These are phyloP conservation scores for Macrostomum lignano DNA, from an alignment of 1,140 invertebrate species.

Conservation along the genomic window DNA sequence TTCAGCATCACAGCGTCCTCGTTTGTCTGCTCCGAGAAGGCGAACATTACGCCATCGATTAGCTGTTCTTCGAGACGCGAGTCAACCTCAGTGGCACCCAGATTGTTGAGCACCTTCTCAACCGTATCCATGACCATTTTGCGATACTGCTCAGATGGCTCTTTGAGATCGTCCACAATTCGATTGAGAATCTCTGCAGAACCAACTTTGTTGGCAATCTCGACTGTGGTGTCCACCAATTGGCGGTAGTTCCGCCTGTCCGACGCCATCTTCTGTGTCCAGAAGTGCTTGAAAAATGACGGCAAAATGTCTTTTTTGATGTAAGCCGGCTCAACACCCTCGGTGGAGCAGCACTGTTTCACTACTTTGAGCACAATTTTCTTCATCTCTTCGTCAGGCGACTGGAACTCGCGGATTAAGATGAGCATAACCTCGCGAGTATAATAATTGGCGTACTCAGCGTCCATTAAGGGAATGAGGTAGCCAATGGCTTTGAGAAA, in stretches of 20 bases:
- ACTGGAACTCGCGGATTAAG: conserved; percentile 91
- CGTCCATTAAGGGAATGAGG: conserved; percentile 94
- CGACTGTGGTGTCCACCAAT: conserved; percentile 91
- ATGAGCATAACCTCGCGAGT: conserved; percentile 98
- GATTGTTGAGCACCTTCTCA: conserved; percentile 82
- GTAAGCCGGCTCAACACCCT: conserved; percentile 94
- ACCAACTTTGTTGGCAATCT: conserved; percentile 88
- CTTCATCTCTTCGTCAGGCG: conserved; percentile 99
- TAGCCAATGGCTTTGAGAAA: conserved; percentile 98
- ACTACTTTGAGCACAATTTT: conserved; percentile 98
- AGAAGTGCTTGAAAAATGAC: conserved; percentile 97
- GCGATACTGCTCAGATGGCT: conserved; percentile 94
- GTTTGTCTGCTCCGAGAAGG: conserved; percentile 96
- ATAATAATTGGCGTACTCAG: conserved; percentile 97
- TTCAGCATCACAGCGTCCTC: conserved; percentile 99
- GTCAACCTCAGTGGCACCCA: conserved; percentile 89
- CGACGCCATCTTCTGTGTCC: conserved; percentile 96
- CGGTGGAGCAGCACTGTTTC: conserved; percentile 98
- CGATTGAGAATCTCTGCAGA: conserved; percentile 91
- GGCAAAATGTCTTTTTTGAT: conserved; percentile 96
- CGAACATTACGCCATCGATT: conserved; percentile 93
- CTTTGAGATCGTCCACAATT: conserved; percentile 92
- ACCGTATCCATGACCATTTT: conserved; percentile 99
- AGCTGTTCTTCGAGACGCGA: conserved; percentile 84
- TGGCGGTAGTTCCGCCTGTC: conserved; percentile 77